Base-by-base conservation (phyloP, 1,140 invertebrate species). In the Argopecten irradians region DNA sequence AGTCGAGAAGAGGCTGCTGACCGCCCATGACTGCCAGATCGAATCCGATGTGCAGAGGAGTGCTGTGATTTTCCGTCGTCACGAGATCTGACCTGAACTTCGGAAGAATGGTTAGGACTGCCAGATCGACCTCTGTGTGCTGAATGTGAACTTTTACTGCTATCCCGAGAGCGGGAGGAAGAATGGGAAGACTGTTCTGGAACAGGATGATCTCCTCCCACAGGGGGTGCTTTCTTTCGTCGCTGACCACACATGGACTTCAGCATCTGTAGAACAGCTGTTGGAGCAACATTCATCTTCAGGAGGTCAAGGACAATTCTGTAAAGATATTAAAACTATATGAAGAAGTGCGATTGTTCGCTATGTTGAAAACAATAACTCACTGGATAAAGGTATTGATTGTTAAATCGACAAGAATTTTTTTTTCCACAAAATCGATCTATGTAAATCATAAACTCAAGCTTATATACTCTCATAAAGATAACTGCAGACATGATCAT, bases 221-320 rank as follows among this genome's bases (percentile, higher is more conserved):
- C 43, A 33, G 83, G 16, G 14, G 41, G 82, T 22, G 82, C 19
- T 86, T 91, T 92, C 85, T 91, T 89, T 84, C 90, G 88, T 87
- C 85, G 88, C n/a, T 91, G 91, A n/a, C 90, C 89, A 85, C 91
- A 89, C 92, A 94, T 94, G 33, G 91, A 91, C 46, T 90, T 92
- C 82, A 94, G 85, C 90, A 93, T 93, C 43, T 94, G 91, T 28
- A 93, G 71, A 28, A 94, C 91, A 14, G 93, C 93, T 36, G 87
- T 88, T 28, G 94, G 94, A n/a, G 92, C 92, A 28, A 94, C 92
- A 91, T 94, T 94, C 86, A 94, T 87, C 85, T 93, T 93, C 83
- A 94, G 85, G 82, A 94, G 87, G 83, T 94, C 93, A 36, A 94
- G 86, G 13, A 94, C 89, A 82, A 94, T 94, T 85, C 94, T 94